Conservation (phyloP, 2,113 vertebrate genomes). For the Dicaeum eximium region DNA sequence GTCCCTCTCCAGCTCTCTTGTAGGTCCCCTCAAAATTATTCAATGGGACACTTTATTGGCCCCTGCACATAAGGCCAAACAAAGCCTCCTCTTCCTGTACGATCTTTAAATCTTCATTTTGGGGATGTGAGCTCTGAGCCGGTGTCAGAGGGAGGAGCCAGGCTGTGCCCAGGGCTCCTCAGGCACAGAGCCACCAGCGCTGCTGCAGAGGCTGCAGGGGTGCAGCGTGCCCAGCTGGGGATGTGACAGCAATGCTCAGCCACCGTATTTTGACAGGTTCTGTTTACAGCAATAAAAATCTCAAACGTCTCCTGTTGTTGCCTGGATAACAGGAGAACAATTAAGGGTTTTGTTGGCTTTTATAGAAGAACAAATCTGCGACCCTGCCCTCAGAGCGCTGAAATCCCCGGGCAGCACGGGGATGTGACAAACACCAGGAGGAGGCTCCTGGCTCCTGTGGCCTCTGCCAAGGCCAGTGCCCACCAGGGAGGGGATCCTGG, state of each 20-base stretch:
- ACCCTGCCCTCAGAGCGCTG: rapidly evolving
- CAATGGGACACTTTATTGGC: neutral
- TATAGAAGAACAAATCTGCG: neutral
- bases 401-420: neutral
- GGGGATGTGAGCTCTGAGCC: neutral
- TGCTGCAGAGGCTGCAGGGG: neutral
- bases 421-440: neutral
- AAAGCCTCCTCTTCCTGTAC: neutral
- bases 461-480: neutral
- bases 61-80: too few species aligned
- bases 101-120: neutral
- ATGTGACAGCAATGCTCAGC: neutral
- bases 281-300: neutral
- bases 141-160: neutral
- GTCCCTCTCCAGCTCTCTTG: neutral
- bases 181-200: neutral
- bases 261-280: neutral
- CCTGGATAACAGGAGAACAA: neutral
- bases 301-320: neutral
- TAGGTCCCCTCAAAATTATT: neutral
- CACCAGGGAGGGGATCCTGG: too few species aligned
- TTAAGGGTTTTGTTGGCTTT: neutral
- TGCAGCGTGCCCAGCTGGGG: neutral
- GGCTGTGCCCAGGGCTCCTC: neutral
- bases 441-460: neutral